A percentile compares a stretch with the other conserved stretches of the same genome.
phyloP scores from a whole-genome alignment of 2,888 invertebrate genomes.

The Dimorphilus gyrociliatus region DNA sequence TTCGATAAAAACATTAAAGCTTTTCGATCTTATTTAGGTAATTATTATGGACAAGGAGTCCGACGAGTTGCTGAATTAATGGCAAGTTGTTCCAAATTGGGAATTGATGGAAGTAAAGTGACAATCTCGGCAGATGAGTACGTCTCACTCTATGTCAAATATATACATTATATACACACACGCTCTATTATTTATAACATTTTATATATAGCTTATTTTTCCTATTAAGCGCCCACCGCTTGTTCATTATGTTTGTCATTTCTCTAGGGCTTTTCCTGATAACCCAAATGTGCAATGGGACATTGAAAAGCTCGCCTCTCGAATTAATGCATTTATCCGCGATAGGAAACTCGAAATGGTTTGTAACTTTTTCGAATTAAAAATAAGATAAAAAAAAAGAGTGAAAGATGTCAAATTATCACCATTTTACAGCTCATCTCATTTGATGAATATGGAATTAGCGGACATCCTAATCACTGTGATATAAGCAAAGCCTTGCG shows the following conservation, averaged over 20 bases:
- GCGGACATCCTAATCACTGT: constrained; percentile 76
- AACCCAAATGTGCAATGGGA: constrained; percentile 58
- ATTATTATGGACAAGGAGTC: constrained; percentile 49
- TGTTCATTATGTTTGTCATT: not conserved
- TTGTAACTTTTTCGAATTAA: too few species aligned
- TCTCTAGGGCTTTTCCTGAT: constrained; percentile 20
- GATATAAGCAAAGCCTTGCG: constrained; percentile 33
- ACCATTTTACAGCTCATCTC: constrained; percentile 49
- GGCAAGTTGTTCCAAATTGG: constrained; percentile 59
- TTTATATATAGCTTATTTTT: not conserved
- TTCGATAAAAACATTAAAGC: not conserved
- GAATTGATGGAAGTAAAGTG: constrained; percentile 55
- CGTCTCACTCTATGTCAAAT: constrained; percentile 1
- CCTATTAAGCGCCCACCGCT: constrained; percentile 2
- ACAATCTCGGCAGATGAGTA: constrained; percentile 43
- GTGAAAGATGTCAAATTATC: constrained; percentile 40
- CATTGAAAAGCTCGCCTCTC: constrained; percentile 37
- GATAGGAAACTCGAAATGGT: too few species aligned
- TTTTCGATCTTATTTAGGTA: constrained; percentile 41
- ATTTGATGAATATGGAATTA: constrained; percentile 83
- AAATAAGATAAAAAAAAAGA: too few species aligned
- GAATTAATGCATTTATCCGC: constrained; percentile 1
- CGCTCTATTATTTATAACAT: constrained; percentile 1
- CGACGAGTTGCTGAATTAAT: constrained; percentile 61
- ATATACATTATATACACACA: not conserved